phyloP scores from a whole-genome alignment of 2,113 vertebrate genomes.

The Phaethornis superciliosus region DNA sequence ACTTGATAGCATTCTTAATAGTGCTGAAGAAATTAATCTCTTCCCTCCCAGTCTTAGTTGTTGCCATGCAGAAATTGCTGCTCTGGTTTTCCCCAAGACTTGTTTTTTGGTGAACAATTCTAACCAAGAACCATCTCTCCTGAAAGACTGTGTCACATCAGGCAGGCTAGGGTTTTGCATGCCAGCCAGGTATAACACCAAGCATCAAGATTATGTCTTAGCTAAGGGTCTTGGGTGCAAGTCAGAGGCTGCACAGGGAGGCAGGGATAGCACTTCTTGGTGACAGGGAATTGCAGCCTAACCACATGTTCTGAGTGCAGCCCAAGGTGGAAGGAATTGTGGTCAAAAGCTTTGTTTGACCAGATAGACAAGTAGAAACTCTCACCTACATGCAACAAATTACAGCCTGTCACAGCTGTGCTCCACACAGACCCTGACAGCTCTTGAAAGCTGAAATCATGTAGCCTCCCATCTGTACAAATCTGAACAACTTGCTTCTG shows the following conservation, averaged over 20 bases:
- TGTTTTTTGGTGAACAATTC: background rate
- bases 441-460: background rate
- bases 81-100: background rate
- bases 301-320: background rate
- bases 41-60: background rate
- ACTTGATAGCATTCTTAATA: background rate
- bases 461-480: background rate
- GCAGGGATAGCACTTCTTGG: background rate
- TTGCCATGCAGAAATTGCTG: background rate
- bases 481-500: background rate
- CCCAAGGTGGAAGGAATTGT: background rate
- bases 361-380: background rate
- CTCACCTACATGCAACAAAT: background rate
- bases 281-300: accelerated
- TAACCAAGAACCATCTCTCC: background rate
- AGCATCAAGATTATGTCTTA: accelerated
- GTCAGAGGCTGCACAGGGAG: background rate
- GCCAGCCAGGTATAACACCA: accelerated
- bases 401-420: background rate
- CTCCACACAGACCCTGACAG: background rate
- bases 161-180: background rate
- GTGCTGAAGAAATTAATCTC: background rate
- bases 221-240: background rate
- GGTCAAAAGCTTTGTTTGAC: background rate
- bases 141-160: background rate